Percentiles rank a stretch among this genome's conserved stretches.
These are phyloP conservation scores for Lophura nycthemera DNA, from an alignment of 2,113 vertebrate genomes.

Conservation along the genomic window DNA sequence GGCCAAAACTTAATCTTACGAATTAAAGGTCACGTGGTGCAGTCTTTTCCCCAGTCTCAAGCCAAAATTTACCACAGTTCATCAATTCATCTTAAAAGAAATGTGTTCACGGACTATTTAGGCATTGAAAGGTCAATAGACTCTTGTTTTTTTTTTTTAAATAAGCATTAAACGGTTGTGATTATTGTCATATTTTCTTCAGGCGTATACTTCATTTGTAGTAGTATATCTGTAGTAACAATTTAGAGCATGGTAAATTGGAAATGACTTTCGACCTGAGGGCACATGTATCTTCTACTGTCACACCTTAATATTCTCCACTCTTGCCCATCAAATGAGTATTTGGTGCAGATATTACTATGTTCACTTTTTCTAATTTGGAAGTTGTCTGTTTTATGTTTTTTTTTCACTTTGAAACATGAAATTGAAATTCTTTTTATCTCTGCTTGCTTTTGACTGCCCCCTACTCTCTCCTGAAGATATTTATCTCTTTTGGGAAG, in stretches of 20 bases:
- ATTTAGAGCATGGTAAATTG: not conserved
- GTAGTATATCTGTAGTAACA: not conserved
- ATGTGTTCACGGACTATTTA: not conserved
- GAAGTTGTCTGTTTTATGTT: not conserved
- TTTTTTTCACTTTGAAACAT: not conserved
- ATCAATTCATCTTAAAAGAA: not conserved
- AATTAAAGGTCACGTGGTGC: not conserved
- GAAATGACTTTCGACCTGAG: not conserved
- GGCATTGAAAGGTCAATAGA: not conserved
- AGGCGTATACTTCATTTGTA: not conserved
- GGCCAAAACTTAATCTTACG: not conserved
- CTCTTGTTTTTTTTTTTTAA: no score
- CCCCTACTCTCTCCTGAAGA: not conserved
- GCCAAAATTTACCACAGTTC: not conserved
- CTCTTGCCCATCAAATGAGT: not conserved
- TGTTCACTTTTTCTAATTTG: not conserved
- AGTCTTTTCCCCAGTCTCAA: fast-evolving
- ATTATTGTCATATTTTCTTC: not conserved
- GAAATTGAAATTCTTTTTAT: not conserved
- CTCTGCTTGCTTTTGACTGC: not conserved
- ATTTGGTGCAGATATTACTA: not conserved
- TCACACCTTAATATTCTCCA: not conserved
- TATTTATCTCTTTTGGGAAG: not conserved
- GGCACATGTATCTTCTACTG: not conserved
- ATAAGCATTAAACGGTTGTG: not conserved